Evolutionary conservation across 2,888 invertebrate species (phyloP).

Genomic region (Dryomyza anilis): DNA sequence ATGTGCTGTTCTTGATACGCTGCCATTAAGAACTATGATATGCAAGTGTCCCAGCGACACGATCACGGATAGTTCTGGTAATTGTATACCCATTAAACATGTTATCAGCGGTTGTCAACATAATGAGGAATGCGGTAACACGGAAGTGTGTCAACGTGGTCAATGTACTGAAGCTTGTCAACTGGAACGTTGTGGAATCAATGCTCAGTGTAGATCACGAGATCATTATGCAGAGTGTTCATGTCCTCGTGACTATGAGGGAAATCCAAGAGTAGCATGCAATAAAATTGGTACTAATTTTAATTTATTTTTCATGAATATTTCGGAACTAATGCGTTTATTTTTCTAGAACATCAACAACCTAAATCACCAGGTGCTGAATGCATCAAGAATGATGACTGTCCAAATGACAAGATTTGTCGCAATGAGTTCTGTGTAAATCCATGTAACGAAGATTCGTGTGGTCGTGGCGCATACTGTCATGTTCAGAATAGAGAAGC

Average conservation of each 20-base stretch:
- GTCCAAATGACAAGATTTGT: slow-evolving; percentile 75
- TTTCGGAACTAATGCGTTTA: background rate
- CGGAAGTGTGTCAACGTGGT: slow-evolving; percentile 77
- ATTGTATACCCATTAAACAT: slow-evolving; percentile 69
- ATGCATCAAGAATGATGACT: slow-evolving; percentile 80
- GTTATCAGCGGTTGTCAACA: slow-evolving; percentile 69
- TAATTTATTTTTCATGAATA: too few species aligned
- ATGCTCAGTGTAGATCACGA: slow-evolving; percentile 78
- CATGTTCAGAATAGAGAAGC: slow-evolving; percentile 77
- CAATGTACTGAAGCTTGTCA: slow-evolving; percentile 80
- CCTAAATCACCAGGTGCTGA: slow-evolving; percentile 64
- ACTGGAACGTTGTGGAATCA: slow-evolving; percentile 78
- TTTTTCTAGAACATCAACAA: slow-evolving; percentile 24
- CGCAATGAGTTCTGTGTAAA: slow-evolving; percentile 77
- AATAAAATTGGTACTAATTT: slow-evolving; percentile 65
- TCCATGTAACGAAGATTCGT: slow-evolving; percentile 76
- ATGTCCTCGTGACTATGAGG: slow-evolving; percentile 78
- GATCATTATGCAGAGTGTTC: slow-evolving; percentile 79
- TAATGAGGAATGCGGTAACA: slow-evolving; percentile 76
- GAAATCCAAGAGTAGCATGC: slow-evolving; percentile 81
- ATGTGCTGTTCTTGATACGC: slow-evolving; percentile 78
- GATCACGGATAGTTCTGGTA: slow-evolving; percentile 73
- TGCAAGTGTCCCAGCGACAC: slow-evolving; percentile 86
- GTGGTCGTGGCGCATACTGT: slow-evolving; percentile 82
- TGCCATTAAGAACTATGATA: slow-evolving; percentile 82